A percentile compares a stretch with the other conserved stretches of the same genome.
Evolutionary conservation across 1,140 invertebrate species (phyloP).

Genomic region (Diuraphis noxia): DNA sequence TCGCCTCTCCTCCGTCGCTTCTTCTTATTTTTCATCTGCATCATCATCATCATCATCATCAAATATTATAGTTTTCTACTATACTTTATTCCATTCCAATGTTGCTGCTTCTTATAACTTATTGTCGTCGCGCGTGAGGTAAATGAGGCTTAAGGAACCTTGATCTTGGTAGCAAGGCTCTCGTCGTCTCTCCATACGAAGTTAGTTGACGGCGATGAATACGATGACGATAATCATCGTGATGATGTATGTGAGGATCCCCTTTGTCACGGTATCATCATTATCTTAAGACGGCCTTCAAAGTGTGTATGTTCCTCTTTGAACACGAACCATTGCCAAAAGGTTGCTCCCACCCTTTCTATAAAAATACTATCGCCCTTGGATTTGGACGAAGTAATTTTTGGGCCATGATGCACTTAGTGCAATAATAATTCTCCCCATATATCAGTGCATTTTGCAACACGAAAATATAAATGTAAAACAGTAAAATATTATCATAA

Average conservation of each 20-base stretch:
- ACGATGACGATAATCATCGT: background rate
- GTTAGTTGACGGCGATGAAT: background rate
- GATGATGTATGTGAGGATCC: background rate
- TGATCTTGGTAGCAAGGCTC: slow-evolving; percentile 40
- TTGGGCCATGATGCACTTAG: background rate
- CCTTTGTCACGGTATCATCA: slow-evolving; percentile 31
- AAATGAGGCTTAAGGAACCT: slow-evolving; percentile 30
- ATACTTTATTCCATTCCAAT: background rate
- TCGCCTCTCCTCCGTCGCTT: background rate
- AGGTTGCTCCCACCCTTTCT: background rate
- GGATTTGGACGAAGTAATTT: background rate
- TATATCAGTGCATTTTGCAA: background rate
- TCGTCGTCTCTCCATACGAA: background rate
- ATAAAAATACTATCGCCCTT: background rate
- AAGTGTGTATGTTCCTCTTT: background rate
- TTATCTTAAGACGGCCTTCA: background rate
- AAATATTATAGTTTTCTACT: background rate
- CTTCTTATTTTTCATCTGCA: background rate
- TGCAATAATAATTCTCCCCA: background rate
- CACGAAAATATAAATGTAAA: background rate
- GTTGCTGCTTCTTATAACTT: background rate
- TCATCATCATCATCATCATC: background rate
- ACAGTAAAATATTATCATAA: background rate
- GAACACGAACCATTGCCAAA: slow-evolving; percentile 20
- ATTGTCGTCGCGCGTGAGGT: slow-evolving; percentile 12